phyloP scores from a whole-genome alignment of 2,113 vertebrate species.

The Panurus biarmicus region DNA sequence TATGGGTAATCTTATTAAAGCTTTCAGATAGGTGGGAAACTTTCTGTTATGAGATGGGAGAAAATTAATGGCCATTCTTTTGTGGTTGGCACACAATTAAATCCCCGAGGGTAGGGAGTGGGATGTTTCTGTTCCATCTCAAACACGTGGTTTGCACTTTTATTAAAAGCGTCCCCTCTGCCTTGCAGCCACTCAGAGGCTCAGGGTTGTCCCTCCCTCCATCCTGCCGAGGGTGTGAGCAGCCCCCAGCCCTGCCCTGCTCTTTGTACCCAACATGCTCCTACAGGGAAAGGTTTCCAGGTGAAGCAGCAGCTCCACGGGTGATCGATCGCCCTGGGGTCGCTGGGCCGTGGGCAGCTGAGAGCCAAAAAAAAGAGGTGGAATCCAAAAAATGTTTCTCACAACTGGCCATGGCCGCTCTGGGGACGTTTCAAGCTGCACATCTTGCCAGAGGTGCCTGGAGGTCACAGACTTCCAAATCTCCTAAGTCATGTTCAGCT shows the following conservation, averaged over 20 bases:
- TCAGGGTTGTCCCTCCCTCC: background rate
- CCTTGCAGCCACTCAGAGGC: background rate
- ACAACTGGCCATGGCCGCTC: background rate
- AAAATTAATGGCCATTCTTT: background rate
- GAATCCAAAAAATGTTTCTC: background rate
- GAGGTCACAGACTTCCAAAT: background rate
- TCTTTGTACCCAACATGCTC: background rate
- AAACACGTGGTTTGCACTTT: background rate
- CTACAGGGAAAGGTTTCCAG: background rate
- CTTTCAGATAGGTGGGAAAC: background rate
- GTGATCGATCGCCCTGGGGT: background rate
- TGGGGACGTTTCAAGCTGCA: background rate
- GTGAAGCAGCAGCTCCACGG: background rate
- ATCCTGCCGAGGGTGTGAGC: background rate
- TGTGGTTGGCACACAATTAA: background rate
- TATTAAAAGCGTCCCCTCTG: background rate
- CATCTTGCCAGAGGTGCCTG: background rate
- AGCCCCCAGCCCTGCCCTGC: background rate
- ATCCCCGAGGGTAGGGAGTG: background rate
- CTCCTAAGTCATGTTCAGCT: background rate
- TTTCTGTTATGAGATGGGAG: background rate
- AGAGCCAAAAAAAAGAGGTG: background rate
- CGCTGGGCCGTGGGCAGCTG: background rate
- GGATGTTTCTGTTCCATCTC: background rate
- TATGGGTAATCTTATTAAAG: constrained; percentile 6